phyloP scores from a whole-genome alignment of 2,888 invertebrate genomes.

The Pachliopta kotzebuea region DNA sequence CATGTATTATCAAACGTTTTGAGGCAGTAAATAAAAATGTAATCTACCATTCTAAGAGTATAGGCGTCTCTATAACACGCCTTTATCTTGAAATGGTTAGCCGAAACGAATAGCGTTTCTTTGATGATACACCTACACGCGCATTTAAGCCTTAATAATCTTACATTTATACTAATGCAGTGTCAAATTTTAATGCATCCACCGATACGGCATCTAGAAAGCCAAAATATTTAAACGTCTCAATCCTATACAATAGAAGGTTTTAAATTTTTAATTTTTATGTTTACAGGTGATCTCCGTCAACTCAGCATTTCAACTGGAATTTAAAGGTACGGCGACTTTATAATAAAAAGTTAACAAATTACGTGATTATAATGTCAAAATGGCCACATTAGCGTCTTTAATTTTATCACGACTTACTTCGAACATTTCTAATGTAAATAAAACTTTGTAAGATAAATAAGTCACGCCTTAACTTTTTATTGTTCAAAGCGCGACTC shows the following conservation, averaged over 20 bases:
- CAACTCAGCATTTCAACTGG: not conserved
- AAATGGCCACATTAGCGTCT: not conserved
- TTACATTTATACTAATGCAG: conserved; percentile 72
- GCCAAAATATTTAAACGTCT: conserved; percentile 40
- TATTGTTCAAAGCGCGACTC: conserved; percentile 51
- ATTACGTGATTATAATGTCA: not conserved
- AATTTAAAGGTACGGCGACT: conserved; percentile 10
- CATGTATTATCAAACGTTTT: conserved; percentile 79
- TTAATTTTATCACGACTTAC: conserved; percentile 8
- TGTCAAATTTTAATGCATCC: conserved; percentile 74
- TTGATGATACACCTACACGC: conserved; percentile 75
- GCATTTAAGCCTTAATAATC: conserved; percentile 63
- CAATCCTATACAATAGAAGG: conserved; percentile 32
- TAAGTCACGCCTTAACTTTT: conserved; percentile 73
- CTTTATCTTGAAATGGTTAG: conserved; percentile 69
- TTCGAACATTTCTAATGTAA: conserved; percentile 46
- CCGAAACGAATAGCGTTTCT: conserved; percentile 67
- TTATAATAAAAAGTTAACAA: not conserved
- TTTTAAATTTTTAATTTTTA: conserved; percentile 39
- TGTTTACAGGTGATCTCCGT: conserved; percentile 53
- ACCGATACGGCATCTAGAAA: conserved; percentile 53
- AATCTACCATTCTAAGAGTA: conserved; percentile 68
- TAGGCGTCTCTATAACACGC: conserved; percentile 73
- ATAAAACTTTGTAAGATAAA: conserved; percentile 55
- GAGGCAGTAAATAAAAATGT: conserved; percentile 77